Evolutionary conservation across 2,888 invertebrate species (phyloP), one percentile per base, ranked within the genome.

Genomic region (Belgica antarctica): DNA sequence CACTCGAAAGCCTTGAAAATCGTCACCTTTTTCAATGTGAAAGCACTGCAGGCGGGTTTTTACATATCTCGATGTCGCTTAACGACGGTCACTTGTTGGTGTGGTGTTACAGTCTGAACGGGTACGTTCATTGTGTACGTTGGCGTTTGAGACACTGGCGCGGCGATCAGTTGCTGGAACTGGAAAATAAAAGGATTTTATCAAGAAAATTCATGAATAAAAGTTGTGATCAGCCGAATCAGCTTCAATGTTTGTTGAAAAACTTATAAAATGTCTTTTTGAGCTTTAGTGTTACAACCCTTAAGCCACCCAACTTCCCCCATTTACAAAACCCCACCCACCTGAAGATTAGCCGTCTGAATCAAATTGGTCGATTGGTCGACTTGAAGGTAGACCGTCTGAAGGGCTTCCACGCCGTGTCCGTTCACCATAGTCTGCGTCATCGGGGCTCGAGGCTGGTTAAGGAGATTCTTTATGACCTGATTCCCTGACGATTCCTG

Each of bases 1-100:
- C n/a, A n/a, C n/a, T n/a, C n/a, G n/a, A n/a, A n/a, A n/a, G n/a
- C n/a, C n/a, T n/a, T n/a, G n/a, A n/a, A n/a, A n/a, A n/a, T n/a
- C n/a, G n/a, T 52, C n/a, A 52, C 52, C 52, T 52, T 52, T 52
- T 52, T 22, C 12, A n/a, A n/a, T 52, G 17, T 52, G 19, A 52
- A 52, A 52, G 52, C 52, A 52, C 52, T 52, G 17, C 22, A 8
- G 52, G 52, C 52, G 8, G 22, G 12, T n/a, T n/a, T 31, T 52
- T 47, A 66, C 65, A 66, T 66, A 19, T 66, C 65, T n/a, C 65
- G 65, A 15, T 66, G 65, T n/a, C 65, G 46, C 25, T 66, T 66
- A 7, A 66, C 65, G 27, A 66, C 65, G 7, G 65, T 66, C 27
- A 66, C 65, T 17, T 66, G 65, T 19, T 66, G 65, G n/a, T n/a